Base-by-base conservation (phyloP, 92 coral and sea anemone species). In the Zoanthus gigantus region DNA sequence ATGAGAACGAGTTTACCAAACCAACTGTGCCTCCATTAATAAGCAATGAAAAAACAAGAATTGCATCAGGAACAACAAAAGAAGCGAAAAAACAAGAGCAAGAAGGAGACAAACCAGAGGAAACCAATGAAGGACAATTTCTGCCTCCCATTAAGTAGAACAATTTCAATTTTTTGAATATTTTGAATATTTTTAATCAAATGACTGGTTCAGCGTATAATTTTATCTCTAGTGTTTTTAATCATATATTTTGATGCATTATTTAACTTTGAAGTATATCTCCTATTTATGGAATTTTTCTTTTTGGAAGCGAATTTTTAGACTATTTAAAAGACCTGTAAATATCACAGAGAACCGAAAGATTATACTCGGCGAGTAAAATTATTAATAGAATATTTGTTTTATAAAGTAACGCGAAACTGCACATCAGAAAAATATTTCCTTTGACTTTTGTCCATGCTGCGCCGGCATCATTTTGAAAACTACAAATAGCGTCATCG, bases 111-210 rank as follows among this genome's bases (percentile, higher is more conserved):
- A 81, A 48, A 30, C 85, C 63, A 46, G 85, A 81, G 9, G 85
- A 65, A 31, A 66, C 30, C 7, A 66, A 18, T 28, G 85, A 81
- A 15, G 85, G 85, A 81, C 85, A 81, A 47, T 81, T 81, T 18
- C 44, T 81, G 13, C 85, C 85, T 18, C 85, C 85, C 54, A 81
- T 81, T 65, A 81, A 81, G 85, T 81, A 81, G 45, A 66, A 12
- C 14, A 9, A 3, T 10, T 6, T 47, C n/a, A 16, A 46, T 37
- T 46, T 47, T 9, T 28, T 23, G 23, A 23, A 23, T 23, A 23
- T 23, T 23, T 69, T 11, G 74, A 23, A 11, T 69, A 18, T 7
- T 69, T 31, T 69, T 23, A 30, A 69, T 6, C 5, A 69, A 12
- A 69, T 30, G 31, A 69, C 42, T 30, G 42, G 17, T 5, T 34